Conservation (phyloP, 2,113 vertebrate species). For the Peucedramus taeniatus region DNA sequence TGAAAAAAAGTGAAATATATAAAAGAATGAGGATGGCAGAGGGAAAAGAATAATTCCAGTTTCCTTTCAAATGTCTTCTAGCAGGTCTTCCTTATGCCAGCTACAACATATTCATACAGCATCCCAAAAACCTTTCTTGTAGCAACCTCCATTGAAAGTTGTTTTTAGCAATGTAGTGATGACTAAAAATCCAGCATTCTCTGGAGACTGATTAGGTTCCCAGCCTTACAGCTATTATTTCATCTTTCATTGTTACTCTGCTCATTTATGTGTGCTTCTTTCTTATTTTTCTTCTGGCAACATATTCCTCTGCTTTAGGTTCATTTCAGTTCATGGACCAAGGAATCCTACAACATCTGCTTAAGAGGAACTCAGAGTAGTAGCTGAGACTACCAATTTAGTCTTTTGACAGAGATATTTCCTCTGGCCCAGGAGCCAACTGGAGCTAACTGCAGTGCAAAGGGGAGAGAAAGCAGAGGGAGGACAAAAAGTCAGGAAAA, state of each 20-base stretch:
- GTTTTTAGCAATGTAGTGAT: neutral
- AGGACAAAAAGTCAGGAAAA: slow-evolving; percentile 10
- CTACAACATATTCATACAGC: neutral
- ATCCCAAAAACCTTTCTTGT: neutral
- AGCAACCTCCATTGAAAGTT: neutral
- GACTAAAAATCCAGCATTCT: neutral
- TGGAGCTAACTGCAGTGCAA: neutral
- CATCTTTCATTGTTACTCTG: slow-evolving; percentile 26
- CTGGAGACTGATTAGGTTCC: neutral
- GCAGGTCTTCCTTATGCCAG: neutral
- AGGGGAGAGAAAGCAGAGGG: neutral
- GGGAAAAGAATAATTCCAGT: neutral
- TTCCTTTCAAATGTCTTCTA: neutral
- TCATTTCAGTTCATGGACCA: neutral
- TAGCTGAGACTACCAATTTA: neutral
- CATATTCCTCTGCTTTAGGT: neutral
- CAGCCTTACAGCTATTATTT: slow-evolving; percentile 37
- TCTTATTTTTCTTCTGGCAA: neutral
- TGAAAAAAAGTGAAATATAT: neutral
- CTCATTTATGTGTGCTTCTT: neutral
- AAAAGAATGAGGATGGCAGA: neutral
- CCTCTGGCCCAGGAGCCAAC: neutral
- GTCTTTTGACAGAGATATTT: neutral
- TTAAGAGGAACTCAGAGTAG: neutral
- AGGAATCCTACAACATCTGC: neutral